phyloP scores from a whole-genome alignment of 2,113 vertebrate genomes.

The Polypterus senegalus region DNA sequence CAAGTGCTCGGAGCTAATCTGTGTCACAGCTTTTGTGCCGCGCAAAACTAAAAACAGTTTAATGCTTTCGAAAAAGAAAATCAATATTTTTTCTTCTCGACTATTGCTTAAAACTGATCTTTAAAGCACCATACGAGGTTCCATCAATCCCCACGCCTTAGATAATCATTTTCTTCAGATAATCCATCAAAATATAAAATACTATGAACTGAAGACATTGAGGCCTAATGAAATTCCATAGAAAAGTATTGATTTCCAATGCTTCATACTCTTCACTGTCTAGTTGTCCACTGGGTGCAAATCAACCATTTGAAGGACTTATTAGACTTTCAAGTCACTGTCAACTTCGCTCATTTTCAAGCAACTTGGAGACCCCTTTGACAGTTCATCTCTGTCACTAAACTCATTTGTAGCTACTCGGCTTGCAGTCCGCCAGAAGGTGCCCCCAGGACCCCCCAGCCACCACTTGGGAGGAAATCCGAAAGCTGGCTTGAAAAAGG shows the following conservation, averaged over 20 bases:
- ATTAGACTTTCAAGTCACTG: slow-evolving; percentile 87
- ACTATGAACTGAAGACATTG: slow-evolving; percentile 65
- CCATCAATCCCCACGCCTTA: slow-evolving; percentile 39
- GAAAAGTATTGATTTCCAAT: slow-evolving; percentile 87
- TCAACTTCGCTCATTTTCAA: slow-evolving; percentile 91
- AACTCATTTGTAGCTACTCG: slow-evolving; percentile 87
- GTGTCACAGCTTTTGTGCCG: slow-evolving; percentile 49
- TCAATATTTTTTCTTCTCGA: slow-evolving; percentile 47
- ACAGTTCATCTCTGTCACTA: slow-evolving; percentile 80
- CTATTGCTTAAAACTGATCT: slow-evolving; percentile 55
- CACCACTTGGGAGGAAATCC: too few species aligned
- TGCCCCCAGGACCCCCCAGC: too few species aligned
- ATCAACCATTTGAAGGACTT: slow-evolving; percentile 84
- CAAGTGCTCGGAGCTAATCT: slow-evolving; percentile 39
- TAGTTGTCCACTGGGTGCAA: slow-evolving; percentile 62
- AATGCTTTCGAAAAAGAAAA: slow-evolving; percentile 32
- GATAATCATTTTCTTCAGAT: slow-evolving; percentile 62
- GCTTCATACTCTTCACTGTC: slow-evolving; percentile 75
- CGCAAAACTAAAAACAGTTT: slow-evolving; percentile 30
- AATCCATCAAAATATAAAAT: slow-evolving; percentile 93
- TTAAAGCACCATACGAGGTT: slow-evolving; percentile 49
- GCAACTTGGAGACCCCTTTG: slow-evolving; percentile 65
- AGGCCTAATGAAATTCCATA: slow-evolving; percentile 89
- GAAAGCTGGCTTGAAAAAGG: too few species aligned
- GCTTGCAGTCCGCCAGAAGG: slow-evolving; percentile 55